Base-by-base conservation (phyloP, 2,113 vertebrate species). In the Galemys pyrenaicus region DNA sequence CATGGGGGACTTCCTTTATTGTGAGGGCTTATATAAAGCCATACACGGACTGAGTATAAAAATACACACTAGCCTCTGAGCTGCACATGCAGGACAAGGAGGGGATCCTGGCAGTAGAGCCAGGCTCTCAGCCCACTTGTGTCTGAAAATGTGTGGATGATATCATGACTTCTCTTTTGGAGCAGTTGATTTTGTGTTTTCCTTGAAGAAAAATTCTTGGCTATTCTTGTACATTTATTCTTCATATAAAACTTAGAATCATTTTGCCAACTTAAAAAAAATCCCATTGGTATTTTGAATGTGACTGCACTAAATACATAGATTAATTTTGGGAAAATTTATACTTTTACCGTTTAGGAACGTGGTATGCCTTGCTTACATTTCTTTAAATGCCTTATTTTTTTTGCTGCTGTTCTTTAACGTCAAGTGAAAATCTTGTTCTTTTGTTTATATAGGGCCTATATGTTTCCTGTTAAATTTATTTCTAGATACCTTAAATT, bases 381-480 rank as follows among this genome's bases (percentile, higher is more conserved):
- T 39, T 71, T 71, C 22, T 41, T 41, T 22, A 60, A 94, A 73
- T 0, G 19, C 32, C 56, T 64, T 64, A n/a, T 78, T 20, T 30
- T n/a, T n/a, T 82, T 20, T 86, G 46, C 15, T 77, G 0, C 6
- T 30, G 15, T 49, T 80, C 73, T 96, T 91, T 88, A 49, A 96
- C 49, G 44, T 95, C 67, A 65, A 95, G 54, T 85, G 77, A 87
- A n/a, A 83, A 65, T 70, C 75, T 89, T 79, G 32, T 91, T 54
- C 74, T 94, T 96, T 90, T 92, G 89, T 94, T 94, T 96, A 68
- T 90, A 39, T 62, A 88, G 46, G 54, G 84, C 56, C 77, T 81
- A 85, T 82, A 89, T 56, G n/a, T 92, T 95, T 96, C 88, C 91
- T 96, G 84, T 96, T 95, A 54, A 77, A 64, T 89, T 91, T 96